Base-by-base conservation (phyloP, 1,140 invertebrate species). In the Acromyrmex heyeri region DNA sequence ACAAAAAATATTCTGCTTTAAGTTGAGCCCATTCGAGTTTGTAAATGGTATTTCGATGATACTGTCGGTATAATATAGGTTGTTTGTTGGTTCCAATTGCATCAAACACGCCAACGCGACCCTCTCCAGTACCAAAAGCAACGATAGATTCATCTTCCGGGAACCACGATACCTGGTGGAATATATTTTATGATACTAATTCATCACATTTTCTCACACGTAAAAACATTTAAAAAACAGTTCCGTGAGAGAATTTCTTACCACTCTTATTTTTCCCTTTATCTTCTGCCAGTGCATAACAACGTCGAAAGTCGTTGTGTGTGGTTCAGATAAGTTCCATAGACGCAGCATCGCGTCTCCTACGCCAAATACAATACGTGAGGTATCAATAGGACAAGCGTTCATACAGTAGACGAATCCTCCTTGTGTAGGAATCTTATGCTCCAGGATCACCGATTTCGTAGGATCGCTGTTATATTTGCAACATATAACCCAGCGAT, bases 101-200 rank as follows among this genome's bases (percentile, higher is more conserved):
- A 86, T 97, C 95, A 79, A 96, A 93, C 1, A 96, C 72, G 38
- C 96, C 96, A 59, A 97, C 94, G 93, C 96, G 91, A 12, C 98
- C 97, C 94, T 98, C 97, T 24, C 96, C 96, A 65, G 97, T 98
- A 18, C 96, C 97, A 94, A 97, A 98, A 3, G 97, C 98, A 24
- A 98, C 91, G 8, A 96, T 81, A 87, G 96, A 96, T 94, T 98
- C 98, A 88, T 96, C 96, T 12, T 94, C 95, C 4, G 98, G 98
- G 95, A 98, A 97, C 97, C 98, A 98, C 12, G 96, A 95, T 27
- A 97, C 86, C 96, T 96, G 70, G 72, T 24, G n/a, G n/a, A 21
- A 48, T 57, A 65, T 62, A 24, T 73, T 55, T 48, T 34, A 1
- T 59, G 48, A 61, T 48, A 87, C 27, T n/a, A n/a, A 38, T 16